Evolutionary conservation across 2,888 invertebrate genomes (phyloP).

Genomic region (Tromatobia lineatoria): DNA sequence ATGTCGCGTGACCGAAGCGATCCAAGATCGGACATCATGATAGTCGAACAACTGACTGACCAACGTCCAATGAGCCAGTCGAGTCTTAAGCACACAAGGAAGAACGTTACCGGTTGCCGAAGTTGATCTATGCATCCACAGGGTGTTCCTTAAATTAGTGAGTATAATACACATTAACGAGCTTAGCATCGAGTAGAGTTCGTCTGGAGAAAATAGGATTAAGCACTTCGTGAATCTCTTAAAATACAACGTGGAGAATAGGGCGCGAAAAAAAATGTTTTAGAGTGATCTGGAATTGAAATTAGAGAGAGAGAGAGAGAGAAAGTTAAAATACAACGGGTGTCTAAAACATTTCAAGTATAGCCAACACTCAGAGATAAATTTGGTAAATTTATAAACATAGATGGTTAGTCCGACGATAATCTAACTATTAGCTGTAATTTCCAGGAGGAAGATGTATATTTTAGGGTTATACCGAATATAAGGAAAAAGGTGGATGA

Average conservation of each 20-base stretch:
- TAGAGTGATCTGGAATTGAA: background rate
- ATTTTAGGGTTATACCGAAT: too few relatives aligned
- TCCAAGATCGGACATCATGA: constrained; percentile 75
- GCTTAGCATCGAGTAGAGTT: background rate
- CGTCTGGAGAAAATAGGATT: constrained; percentile 12
- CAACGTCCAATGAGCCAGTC: constrained; percentile 40
- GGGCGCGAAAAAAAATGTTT: background rate
- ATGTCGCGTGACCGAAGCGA: constrained; percentile 78
- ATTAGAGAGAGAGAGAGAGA: background rate
- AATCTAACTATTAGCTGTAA: too few relatives aligned
- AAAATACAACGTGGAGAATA: background rate
- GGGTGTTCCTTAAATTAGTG: constrained; percentile 7
- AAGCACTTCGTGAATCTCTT: constrained; percentile 7
- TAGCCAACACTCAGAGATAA: too few relatives aligned
- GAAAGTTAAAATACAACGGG: constrained; percentile 18
- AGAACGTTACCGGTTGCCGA: constrained; percentile 43
- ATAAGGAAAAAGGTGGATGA: too few relatives aligned
- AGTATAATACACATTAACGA: constrained; percentile 6
- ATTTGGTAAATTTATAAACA: too few relatives aligned
- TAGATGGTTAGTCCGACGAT: too few relatives aligned
- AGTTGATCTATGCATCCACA: constrained; percentile 40
- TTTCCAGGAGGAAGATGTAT: too few relatives aligned
- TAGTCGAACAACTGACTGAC: constrained; percentile 65
- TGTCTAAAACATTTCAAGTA: background rate
- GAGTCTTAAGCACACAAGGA: constrained; percentile 64